A percentile compares a stretch with the other conserved stretches of the same genome.
phyloP scores from a whole-genome alignment of 1,140 invertebrate genomes.

The Helicoverpa armigera region DNA sequence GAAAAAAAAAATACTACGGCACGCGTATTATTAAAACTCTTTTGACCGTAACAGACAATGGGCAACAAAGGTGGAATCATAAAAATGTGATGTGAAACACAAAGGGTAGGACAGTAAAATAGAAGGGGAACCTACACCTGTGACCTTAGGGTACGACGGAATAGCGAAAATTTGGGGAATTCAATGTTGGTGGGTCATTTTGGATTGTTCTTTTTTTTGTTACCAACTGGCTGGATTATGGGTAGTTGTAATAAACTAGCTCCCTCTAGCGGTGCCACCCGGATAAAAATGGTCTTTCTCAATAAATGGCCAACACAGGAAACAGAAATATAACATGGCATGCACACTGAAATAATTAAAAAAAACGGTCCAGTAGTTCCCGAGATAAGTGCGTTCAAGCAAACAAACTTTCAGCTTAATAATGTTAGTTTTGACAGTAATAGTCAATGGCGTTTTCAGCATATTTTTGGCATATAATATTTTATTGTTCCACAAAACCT shows the following conservation, averaged over 20 bases:
- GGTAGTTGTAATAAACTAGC: background rate
- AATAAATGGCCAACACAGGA: too few relatives aligned
- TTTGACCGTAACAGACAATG: slow-evolving; percentile 51
- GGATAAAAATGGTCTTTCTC: too few relatives aligned
- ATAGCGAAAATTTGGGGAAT: slow-evolving; percentile 38
- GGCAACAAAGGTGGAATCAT: slow-evolving; percentile 50
- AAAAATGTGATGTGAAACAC: slow-evolving; percentile 51
- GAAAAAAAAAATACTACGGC: slow-evolving; percentile 34
- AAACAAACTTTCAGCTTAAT: too few relatives aligned
- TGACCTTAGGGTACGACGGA: slow-evolving; percentile 25
- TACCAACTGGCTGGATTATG: background rate
- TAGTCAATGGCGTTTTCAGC: too few relatives aligned
- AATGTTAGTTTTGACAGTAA: too few relatives aligned
- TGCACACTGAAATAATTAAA: too few relatives aligned
- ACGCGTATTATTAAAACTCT: slow-evolving; percentile 51
- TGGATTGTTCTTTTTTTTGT: slow-evolving; percentile 15
- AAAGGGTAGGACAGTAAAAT: slow-evolving; percentile 41
- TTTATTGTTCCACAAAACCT: too few relatives aligned
- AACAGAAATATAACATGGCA: too few relatives aligned
- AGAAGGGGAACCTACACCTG: slow-evolving; percentile 30
- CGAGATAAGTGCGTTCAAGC: too few relatives aligned
- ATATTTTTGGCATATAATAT: too few relatives aligned
- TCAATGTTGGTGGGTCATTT: slow-evolving; percentile 18
- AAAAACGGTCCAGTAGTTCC: too few relatives aligned
- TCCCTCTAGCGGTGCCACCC: too few relatives aligned